Percentiles rank a stretch among this genome's conserved stretches.
Evolutionary conservation across 2,888 invertebrate genomes (phyloP).

Genomic region (Leptogaster cylindrica): DNA sequence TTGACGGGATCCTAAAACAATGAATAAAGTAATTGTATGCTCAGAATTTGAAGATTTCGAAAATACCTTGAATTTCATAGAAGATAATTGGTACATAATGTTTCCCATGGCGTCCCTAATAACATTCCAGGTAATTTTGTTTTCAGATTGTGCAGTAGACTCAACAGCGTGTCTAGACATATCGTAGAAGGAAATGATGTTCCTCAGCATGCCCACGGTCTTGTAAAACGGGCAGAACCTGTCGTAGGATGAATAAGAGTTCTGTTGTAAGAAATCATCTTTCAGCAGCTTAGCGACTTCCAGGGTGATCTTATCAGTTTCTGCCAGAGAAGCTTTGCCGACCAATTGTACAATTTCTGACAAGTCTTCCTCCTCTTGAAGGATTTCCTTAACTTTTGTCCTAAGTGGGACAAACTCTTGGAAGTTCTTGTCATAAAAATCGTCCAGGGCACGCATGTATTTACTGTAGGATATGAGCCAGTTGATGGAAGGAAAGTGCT

Average conservation of each 20-base stretch:
- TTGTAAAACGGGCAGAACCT: conserved; percentile 99
- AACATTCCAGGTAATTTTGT: conserved; percentile 96
- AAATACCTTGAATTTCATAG: conserved; percentile 97
- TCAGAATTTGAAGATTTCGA: too few relatives aligned
- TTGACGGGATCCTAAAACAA: conserved; percentile 93
- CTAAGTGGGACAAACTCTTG: conserved; percentile 94
- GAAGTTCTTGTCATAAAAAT: conserved; percentile 98
- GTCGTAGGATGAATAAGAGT: conserved; percentile 93
- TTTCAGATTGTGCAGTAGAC: conserved; percentile 95
- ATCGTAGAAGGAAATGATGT: conserved; percentile 98
- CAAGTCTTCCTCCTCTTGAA: conserved; percentile 98
- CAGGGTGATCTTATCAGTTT: conserved; percentile 97
- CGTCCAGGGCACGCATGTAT: conserved; percentile 96
- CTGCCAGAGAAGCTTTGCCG: conserved; percentile 97
- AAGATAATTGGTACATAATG: conserved; percentile 93
- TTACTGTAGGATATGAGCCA: conserved; percentile 99
- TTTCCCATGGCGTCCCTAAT: conserved; percentile 95
- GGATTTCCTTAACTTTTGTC: conserved; percentile 91
- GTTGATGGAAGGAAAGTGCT: conserved; percentile 99
- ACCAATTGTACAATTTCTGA: conserved; percentile 99
- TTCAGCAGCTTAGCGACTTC: conserved; percentile 97
- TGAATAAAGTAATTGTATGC: too few relatives aligned
- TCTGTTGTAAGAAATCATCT: conserved; percentile 99
- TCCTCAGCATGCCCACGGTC: conserved; percentile 97
- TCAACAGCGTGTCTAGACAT: conserved; percentile 97